Evolutionary conservation across 2,113 vertebrate genomes (phyloP), one percentile per base, ranked within the genome.

Genomic region (Speoplatyrhinus poulsoni): DNA sequence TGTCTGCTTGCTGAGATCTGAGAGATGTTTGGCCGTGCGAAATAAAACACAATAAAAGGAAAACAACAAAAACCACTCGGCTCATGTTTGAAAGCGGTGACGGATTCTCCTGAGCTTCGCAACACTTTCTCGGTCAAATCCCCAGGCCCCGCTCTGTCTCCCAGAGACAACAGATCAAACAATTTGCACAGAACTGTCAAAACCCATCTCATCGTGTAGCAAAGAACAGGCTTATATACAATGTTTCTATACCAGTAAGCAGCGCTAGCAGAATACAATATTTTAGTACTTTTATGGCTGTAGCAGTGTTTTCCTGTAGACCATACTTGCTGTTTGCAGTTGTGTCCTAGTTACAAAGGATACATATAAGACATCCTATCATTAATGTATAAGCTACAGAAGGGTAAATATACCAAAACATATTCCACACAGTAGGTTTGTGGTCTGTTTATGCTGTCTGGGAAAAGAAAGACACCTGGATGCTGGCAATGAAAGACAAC

Each of bases 131-230:
- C 76, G 86, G 74, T 78, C 82, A 79, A 62, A 75, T 69, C 73
- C 75, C 12, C 4, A 56, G 79, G 83, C 62, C 72, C 48, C 33
- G 48, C 61, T 60, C 70, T 59, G 72, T 74, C 72, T 72, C 49
- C 53, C 7, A 36, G 59, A 83, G 64, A 67, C 65, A 3, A 10
- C 0, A 32, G 78, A 82, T 84, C 81, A 81, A 85, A 84, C 50
- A 17, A 62, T 69, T 3, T 26, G 69, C 67, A 46, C 73, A 66
- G 48, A 17, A 68, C 70, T 85, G 82, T 88, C 82, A 78, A 52
- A 77, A 67, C 32, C 41, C 16, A 64, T 87, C 60, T 60, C 15
- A 3, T 82, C 74, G 76, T 0, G 12, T 32, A 49, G 62, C 26
- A 19, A 36, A 55, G 58, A 67, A 66, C 64, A 13, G 53, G 49